Conservation (phyloP, 1,140 invertebrate species). For the Papilio machaon region DNA sequence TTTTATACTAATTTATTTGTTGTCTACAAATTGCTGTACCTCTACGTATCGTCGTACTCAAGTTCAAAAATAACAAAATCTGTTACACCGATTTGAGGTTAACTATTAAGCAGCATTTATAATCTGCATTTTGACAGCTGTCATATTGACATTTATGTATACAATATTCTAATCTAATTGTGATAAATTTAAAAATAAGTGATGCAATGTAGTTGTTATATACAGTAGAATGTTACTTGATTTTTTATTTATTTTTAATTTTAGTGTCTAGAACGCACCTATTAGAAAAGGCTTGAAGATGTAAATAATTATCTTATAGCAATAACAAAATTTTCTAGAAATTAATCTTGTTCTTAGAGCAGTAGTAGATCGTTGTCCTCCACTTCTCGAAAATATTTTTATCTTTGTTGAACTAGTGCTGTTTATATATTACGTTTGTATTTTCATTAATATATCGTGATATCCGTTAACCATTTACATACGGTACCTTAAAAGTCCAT, state of each 20-base stretch:
- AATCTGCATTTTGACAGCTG: slow-evolving; percentile 38
- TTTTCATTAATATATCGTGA: neutral
- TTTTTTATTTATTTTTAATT: slow-evolving; percentile 60
- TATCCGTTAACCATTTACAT: neutral
- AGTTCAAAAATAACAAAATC: neutral
- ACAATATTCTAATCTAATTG: slow-evolving; percentile 79
- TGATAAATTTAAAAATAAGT: slow-evolving; percentile 72
- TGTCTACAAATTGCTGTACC: neutral
- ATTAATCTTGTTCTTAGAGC: slow-evolving; percentile 43
- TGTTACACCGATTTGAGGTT: slow-evolving; percentile 2
- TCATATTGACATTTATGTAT: slow-evolving; percentile 53
- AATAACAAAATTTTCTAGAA: slow-evolving; percentile 68
- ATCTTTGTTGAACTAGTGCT: neutral
- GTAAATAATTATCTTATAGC: slow-evolving; percentile 75
- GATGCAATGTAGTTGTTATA: slow-evolving; percentile 55
- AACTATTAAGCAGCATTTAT: neutral
- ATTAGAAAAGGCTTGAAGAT: slow-evolving; percentile 53
- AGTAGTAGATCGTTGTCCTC: slow-evolving; percentile 30
- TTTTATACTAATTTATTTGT: slow-evolving; percentile 26
- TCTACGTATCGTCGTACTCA: neutral
- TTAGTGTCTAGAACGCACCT: slow-evolving; percentile 66
- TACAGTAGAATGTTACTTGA: slow-evolving; percentile 47
- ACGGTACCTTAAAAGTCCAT: neutral
- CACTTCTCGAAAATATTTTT: slow-evolving; percentile 38
- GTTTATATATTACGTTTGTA: slow-evolving; percentile 42